Base-by-base conservation (phyloP, 1,140 invertebrate genomes). In the Leptinotarsa undecemlineata region DNA sequence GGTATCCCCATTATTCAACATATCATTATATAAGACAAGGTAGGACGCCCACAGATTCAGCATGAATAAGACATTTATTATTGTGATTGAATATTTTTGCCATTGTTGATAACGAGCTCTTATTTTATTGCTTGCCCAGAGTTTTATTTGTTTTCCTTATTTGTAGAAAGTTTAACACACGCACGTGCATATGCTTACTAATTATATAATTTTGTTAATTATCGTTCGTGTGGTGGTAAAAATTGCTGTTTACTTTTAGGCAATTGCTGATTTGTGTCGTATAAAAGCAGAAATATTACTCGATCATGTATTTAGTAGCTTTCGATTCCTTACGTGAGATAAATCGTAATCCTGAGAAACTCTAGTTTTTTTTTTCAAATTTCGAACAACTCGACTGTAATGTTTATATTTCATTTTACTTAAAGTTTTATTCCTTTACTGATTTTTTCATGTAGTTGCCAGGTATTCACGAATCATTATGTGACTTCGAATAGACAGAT, bases 121-220 rank as follows among this genome's bases (percentile, higher is more conserved):
- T 19, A 64, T 64, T 64, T 64, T 64, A 64, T 64, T 64, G 63
- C 63, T 33, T 64, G 4, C 26, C 20, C 20, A 23, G 63, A 64
- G 63, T 64, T 64, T 64, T 69, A 69, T 62, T 72, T 57, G 51
- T 57, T 57, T 57, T 17, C 51, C n/a, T 57, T 72, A 21, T 23
- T 42, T 62, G 63, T 72, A 72, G 71, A 72, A 72, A 72, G 71
- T 51, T 48, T 69, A 51, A 42, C 63, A 42, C 8, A 64, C 66
- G 26, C 63, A 74, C 48, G 48, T 62, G 60, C 48, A 71, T 33
- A 71, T 19, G 70, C 51, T 66, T 64, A 64, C 63, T 64, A 64
- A 64, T 64, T 64, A 64, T 64, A 64, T 64, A 20, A 64, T 64
- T 57, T 64, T 64, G 63, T 64, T 64, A 33, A 64, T 64, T 64